Evolutionary conservation across 2,797 vertebrate genomes (phyloP).

Genomic region (Podargus strigoides): DNA sequence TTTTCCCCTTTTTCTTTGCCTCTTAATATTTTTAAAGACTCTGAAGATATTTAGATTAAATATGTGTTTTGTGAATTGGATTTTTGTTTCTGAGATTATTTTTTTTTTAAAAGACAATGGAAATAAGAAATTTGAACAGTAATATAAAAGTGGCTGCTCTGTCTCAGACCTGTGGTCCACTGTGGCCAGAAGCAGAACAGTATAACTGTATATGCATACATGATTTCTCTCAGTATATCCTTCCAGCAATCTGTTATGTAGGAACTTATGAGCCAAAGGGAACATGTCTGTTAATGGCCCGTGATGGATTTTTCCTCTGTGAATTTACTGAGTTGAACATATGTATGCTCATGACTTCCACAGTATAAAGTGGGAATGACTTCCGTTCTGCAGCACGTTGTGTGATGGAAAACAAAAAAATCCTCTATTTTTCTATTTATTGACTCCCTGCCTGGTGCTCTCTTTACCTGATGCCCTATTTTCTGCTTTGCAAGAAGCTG

Average conservation of each 20-base stretch:
- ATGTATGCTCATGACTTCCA: background rate
- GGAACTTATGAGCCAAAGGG: conserved; percentile 21
- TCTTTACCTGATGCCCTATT: background rate
- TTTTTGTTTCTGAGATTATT: background rate
- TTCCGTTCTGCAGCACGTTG: background rate
- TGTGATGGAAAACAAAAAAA: background rate
- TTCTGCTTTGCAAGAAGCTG: background rate
- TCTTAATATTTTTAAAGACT: background rate
- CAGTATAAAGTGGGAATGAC: background rate
- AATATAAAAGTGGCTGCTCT: background rate
- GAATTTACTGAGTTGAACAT: conserved; percentile 28
- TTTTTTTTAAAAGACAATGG: background rate
- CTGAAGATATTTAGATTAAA: background rate
- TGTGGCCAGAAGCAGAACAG: background rate
- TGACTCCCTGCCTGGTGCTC: background rate
- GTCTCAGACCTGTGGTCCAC: background rate
- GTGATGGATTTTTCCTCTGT: conserved; percentile 31
- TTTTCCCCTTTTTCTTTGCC: background rate
- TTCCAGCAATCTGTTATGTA: conserved; percentile 1
- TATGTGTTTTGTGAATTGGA: background rate
- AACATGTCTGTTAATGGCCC: conserved; percentile 29
- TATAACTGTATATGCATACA: background rate
- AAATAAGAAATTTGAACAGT: background rate
- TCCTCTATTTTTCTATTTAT: background rate
- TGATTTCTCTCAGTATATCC: background rate